These are phyloP conservation scores for Macaria liturata DNA, from an alignment of 2,888 invertebrate genomes.

Conservation along the genomic window DNA sequence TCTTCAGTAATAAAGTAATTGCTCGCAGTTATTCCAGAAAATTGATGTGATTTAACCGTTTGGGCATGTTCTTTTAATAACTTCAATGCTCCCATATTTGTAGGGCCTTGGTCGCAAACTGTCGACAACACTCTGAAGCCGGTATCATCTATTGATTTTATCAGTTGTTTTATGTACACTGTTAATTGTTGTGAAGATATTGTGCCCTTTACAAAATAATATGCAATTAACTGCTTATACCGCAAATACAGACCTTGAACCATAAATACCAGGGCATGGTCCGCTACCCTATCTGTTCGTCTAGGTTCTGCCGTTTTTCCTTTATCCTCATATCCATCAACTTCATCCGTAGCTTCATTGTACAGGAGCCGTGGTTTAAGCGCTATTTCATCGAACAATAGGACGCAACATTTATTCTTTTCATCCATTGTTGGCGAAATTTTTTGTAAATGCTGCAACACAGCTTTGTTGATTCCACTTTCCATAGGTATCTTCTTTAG, in stretches of 20 bases:
- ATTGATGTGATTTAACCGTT: neutral
- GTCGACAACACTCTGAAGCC: slow-evolving; percentile 25
- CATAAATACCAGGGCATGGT: slow-evolving; percentile 4
- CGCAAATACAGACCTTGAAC: neutral
- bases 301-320: neutral
- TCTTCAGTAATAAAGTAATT: slow-evolving; percentile 2
- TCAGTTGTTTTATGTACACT: slow-evolving; percentile 20
- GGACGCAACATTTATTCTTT: neutral
- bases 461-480: neutral
- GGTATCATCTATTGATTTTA: slow-evolving; percentile 3
- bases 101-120: slow-evolving; percentile 24
- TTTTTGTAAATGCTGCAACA: neutral
- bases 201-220: slow-evolving; percentile 22
- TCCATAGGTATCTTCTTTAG: neutral
- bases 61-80: slow-evolving; percentile 22
- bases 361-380: neutral
- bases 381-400: slow-evolving; percentile 5
- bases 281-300: neutral
- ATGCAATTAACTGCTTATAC: neutral
- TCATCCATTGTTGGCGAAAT: neutral
- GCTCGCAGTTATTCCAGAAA: neutral
- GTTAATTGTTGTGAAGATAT: slow-evolving; percentile 23
- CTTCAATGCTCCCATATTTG: no score
- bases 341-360: neutral
- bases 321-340: slow-evolving; percentile 2